Percentiles rank a stretch among this genome's conserved stretches.
Evolutionary conservation across 2,888 invertebrate genomes (phyloP).

Genomic region (Phaonia tiefii): DNA sequence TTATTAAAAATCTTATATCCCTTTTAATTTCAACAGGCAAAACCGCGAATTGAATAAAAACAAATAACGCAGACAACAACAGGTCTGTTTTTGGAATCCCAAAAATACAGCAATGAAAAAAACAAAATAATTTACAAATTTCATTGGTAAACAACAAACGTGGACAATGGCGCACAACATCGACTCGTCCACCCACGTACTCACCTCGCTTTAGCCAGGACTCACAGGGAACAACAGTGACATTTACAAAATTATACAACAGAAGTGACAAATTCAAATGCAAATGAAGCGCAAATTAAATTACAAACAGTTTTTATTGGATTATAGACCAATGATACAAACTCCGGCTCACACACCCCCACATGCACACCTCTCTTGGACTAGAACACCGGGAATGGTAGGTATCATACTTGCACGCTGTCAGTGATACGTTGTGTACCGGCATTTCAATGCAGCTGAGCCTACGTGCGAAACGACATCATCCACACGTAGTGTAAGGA

Average conservation of each 20-base stretch:
- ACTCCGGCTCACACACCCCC: not conserved
- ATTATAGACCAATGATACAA: slow-evolving; percentile 73
- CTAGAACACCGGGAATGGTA: no score
- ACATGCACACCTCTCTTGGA: not conserved
- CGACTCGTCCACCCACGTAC: not conserved
- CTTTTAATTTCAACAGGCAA: not conserved
- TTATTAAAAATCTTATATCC: not conserved
- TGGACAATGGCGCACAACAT: slow-evolving; percentile 38
- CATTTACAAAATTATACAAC: slow-evolving; percentile 65
- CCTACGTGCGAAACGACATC: slow-evolving; percentile 52
- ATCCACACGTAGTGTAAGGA: not conserved
- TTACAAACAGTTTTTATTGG: slow-evolving; percentile 80
- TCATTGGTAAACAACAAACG: slow-evolving; percentile 59
- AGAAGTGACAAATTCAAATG: slow-evolving; percentile 79
- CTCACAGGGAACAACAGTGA: not conserved
- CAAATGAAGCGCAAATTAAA: slow-evolving; percentile 81
- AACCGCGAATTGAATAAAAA: slow-evolving; percentile 6
- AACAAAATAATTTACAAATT: slow-evolving; percentile 61
- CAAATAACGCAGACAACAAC: slow-evolving; percentile 61
- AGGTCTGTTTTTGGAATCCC: slow-evolving; percentile 54
- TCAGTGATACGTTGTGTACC: slow-evolving; percentile 20
- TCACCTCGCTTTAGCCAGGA: not conserved
- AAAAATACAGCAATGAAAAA: slow-evolving; percentile 36
- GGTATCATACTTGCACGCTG: no score
- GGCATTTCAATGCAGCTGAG: slow-evolving; percentile 52